These are phyloP conservation scores for Aphidius gifuensis DNA, from an alignment of 1,140 invertebrate species.

Conservation along the genomic window DNA sequence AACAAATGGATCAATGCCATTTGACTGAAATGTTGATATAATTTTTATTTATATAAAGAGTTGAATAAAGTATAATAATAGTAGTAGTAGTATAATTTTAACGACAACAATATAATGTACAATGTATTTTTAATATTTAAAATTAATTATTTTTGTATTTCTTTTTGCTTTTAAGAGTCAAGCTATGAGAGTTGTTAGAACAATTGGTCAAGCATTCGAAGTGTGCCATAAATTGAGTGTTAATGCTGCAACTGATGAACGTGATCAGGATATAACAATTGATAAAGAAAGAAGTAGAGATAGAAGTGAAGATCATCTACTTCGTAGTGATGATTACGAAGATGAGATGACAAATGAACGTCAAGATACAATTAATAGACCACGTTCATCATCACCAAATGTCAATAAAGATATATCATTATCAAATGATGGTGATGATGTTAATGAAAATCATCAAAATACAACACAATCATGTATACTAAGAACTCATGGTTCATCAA, in stretches of 20 bases:
- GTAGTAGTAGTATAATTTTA: too few relatives aligned
- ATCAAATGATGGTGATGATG: slow-evolving; percentile 46
- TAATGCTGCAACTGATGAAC: slow-evolving; percentile 48
- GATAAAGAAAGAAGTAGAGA: slow-evolving; percentile 57
- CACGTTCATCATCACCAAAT: slow-evolving; percentile 41
- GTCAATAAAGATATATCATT: slow-evolving; percentile 53
- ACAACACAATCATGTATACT: slow-evolving; percentile 45
- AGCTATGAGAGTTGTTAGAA: slow-evolving; percentile 95
- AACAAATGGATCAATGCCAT: too few relatives aligned
- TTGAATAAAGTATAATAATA: too few relatives aligned
- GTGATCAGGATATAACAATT: slow-evolving; percentile 40
- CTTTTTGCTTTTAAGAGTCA: slow-evolving; percentile 72
- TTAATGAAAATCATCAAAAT: slow-evolving; percentile 44
- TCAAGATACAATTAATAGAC: slow-evolving; percentile 45
- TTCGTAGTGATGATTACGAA: slow-evolving; percentile 57
- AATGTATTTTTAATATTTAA: too few relatives aligned
- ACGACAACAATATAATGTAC: too few relatives aligned
- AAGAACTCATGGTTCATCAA: slow-evolving; percentile 51
- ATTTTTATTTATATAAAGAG: too few relatives aligned
- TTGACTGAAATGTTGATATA: background rate
- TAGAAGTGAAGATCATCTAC: slow-evolving; percentile 24
- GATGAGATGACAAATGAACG: slow-evolving; percentile 61
- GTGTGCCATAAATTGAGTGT: slow-evolving; percentile 93
- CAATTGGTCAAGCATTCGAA: slow-evolving; percentile 98
- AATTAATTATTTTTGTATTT: too few relatives aligned